Base-by-base conservation (phyloP, 2,888 invertebrate genomes). In the Augochlorella aurata region DNA sequence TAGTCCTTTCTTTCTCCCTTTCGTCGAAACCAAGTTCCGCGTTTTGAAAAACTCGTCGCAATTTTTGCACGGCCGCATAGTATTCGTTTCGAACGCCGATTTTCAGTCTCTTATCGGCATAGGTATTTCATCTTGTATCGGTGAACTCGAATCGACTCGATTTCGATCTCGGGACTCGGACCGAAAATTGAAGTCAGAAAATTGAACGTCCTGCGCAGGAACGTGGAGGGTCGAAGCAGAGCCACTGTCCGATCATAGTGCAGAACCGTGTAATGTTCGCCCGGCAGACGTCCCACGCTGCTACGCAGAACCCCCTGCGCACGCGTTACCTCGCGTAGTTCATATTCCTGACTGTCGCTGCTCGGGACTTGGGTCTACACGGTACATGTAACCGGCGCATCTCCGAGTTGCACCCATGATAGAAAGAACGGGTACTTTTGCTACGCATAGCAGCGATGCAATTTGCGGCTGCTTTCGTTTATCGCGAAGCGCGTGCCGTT, bases 371-470 rank as follows among this genome's bases (percentile, higher is more conserved):
- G 29, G 29, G 2, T 2, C 29, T 29, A 29, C 2, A 29, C 29
- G 29, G 29, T 29, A 29, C 29, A 29, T 29, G 2, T 29, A 2
- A 29, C 29, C 29, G 29, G 29, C 2, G 29, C 29, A 2, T 29
- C 29, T 2, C 29, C 12, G n/a, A 12, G 21, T 54, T 21, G 12
- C 21, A 54, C 14, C 54, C 54, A 10, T 10, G 14, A 10, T 10
- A 21, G 54, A 21, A 21, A 21, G 21, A 21, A 12, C 21, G 21
- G 54, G 14, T 78, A 73, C 83, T 84, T 82, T 84, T 68, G 76
- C 83, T 58, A 52, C 50, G 29, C 29, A 29, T 29, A 45, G 24
- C 21, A 65, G 45, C 76, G 76, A 65, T 47, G 72, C 50, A 81
- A 82, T 71, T 63, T 16, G 44, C 16, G 44, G 5, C 45, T 38